Evolutionary conservation across 53 echinoderm and acorn worm genomes (phyloP), one percentile per base, ranked within the genome.

Genomic region (Echinarachnius parma): DNA sequence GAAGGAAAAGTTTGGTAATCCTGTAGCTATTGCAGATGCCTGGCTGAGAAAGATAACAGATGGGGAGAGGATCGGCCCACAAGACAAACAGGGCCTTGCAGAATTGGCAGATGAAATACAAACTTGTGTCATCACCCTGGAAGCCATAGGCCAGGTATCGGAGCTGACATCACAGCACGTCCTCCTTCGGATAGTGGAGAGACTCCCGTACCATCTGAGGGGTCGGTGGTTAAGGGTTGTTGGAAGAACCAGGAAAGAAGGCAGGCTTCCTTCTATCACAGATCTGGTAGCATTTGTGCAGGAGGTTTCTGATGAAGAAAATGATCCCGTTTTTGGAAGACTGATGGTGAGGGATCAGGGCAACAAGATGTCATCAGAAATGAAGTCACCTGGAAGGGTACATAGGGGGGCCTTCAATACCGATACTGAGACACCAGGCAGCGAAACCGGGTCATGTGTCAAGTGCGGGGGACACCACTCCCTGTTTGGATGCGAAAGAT

Each of bases 41-140:
- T 86, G 86, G 86, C 39, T 86, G 4, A 32, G 75, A 4, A 86
- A 80, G 66, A 52, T 80, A 33, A 86, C 80, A 7, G 36, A 74
- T 9, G 48, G 64, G 11, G 47, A 63, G 16, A 31, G 26, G 23
- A 65, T 82, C 33, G 22, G 47, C 2, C 34, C 63, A 8, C 53
- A 74, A 56, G 81, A 81, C 23, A 7, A 52, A 25, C 50, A 28
- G 3, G 81, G 74, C 11, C 46, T 81, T 15, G 34, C 34, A n/a
- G 62, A 81, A 46, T 52, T 81, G 45, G 74, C 75, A 21, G 81
- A 81, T 28, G 64, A 75, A 9, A 22, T 81, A 22, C 30, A 33
- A 53, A 81, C 31, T 35, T 81, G 75, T 31, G 21, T 48, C 13
- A 18, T 35, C 21, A 61, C 81, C 9, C 34, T 81, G 44, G 33